Conservation (phyloP, 2,113 vertebrate species). For the Lagopus muta region DNA sequence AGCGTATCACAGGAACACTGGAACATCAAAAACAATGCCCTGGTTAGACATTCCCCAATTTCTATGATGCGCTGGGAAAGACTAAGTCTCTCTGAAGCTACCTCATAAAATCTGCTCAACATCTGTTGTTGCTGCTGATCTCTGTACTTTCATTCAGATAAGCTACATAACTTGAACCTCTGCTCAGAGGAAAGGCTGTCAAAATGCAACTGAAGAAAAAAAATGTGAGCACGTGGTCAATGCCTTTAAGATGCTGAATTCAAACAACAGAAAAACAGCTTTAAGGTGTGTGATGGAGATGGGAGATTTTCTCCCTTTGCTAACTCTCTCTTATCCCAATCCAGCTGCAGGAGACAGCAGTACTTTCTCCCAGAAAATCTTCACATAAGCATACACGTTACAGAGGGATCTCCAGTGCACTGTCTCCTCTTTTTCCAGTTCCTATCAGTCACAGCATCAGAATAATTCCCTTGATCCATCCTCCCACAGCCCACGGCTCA, state of each 20-base stretch:
- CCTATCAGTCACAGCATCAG: neutral
- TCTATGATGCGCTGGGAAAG: neutral
- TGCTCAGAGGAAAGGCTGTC: neutral
- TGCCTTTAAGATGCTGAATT: fast-evolving
- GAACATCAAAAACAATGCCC: neutral
- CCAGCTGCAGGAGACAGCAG: neutral
- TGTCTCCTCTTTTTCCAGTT: neutral
- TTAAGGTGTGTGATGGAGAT: neutral
- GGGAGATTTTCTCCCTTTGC: neutral
- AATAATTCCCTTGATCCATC: neutral
- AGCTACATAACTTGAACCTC: neutral
- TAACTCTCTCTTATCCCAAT: neutral
- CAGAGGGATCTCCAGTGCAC: neutral
- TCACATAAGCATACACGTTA: neutral
- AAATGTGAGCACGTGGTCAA: neutral
- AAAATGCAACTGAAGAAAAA: neutral
- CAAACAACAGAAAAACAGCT: neutral
- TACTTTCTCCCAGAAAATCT: neutral
- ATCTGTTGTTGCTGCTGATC: neutral
- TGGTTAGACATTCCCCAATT: neutral
- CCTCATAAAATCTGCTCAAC: neutral
- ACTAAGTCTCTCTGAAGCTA: neutral
- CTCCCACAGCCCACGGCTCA: neutral
- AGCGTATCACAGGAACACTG: neutral
- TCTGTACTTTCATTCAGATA: neutral